Base-by-base conservation (phyloP, 2,888 invertebrate genomes). In the Capitulum mitella region DNA sequence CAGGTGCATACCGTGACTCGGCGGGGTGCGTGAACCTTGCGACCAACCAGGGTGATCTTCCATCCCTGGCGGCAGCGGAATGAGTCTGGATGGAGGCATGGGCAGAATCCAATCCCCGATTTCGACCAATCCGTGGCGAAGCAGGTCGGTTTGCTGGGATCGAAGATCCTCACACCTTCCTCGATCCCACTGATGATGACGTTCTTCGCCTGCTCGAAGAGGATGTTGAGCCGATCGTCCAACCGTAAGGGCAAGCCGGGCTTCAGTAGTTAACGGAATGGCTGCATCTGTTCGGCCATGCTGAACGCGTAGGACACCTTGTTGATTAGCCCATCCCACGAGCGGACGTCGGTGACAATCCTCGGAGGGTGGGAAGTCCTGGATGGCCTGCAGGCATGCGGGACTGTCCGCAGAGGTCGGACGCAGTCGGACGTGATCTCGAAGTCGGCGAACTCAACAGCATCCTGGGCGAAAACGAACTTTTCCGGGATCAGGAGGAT, bases 251-350 rank as follows among this genome's bases (percentile, higher is more conserved):
- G 22, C n/a, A n/a, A 32, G 16, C 29, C 48, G 19, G 77, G 77
- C 37, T 80, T 78, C 32, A 78, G 54, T 3, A 78, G 76, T 14
- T 78, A 5, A 19, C 77, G 77, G 46, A 77, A 61, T 3, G 78
- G 79, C 8, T 16, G 26, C 70, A 58, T 79, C 14, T 10, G 12
- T n/a, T 43, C 58, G 26, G 61, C 64, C 74, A 78, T 58, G 48
- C 74, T 61, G 76, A 78, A 79, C 8, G 80, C 76, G 34, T 78
- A 79, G 40, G 74, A 58, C 3, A 80, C 78, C 70, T 79, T 76
- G 54, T 80, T 78, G 26, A 80, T 16, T 29, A 80, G n/a, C 16
- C 80, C 77, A 78, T 79, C 75, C 77, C 80, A 80, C 6, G 74
- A 64, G 12, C 78, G 77, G 12, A 79, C 32, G 0, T 78, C 79